Percentiles rank a stretch among this genome's conserved stretches.
These are phyloP conservation scores for Drosophila birchii DNA, from an alignment of 2,888 invertebrate genomes.

Conservation along the genomic window DNA sequence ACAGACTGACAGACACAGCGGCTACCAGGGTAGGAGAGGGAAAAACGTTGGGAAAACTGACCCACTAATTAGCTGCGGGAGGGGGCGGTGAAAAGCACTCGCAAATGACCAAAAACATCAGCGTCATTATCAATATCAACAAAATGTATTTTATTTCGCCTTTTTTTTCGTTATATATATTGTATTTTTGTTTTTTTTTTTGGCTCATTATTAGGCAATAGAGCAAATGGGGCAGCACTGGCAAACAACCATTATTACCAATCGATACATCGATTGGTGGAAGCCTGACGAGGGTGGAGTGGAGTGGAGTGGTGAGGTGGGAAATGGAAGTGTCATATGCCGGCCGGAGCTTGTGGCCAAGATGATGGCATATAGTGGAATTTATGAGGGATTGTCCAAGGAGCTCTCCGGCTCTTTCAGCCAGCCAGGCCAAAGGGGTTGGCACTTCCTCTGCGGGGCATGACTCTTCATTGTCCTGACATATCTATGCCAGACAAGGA, in stretches of 20 bases:
- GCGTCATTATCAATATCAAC: constrained; percentile 50
- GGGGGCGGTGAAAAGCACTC: neutral
- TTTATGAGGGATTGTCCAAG: constrained; percentile 33
- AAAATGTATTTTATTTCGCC: constrained; percentile 32
- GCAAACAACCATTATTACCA: constrained; percentile 52
- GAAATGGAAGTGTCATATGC: constrained; percentile 37
- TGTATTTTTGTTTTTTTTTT: neutral
- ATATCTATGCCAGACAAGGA: constrained; percentile 30
- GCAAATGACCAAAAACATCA: constrained; percentile 50
- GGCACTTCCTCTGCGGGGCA: constrained; percentile 4
- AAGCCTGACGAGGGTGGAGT: neutral
- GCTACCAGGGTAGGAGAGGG: too few species aligned
- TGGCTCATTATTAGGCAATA: constrained; percentile 23
- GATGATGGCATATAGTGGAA: constrained; percentile 35
- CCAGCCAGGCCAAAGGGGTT: neutral
- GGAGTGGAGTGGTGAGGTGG: neutral
- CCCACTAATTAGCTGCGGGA: constrained; percentile 25
- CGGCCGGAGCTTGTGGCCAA: constrained; percentile 21
- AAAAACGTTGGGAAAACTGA: constrained; percentile 4
- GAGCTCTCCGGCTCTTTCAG: neutral
- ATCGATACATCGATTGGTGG: constrained; percentile 70
- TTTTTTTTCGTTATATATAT: neutral
- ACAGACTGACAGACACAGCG: too few species aligned
- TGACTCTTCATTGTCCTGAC: constrained; percentile 32
- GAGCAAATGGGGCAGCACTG: constrained; percentile 1